A percentile compares a stretch with the other conserved stretches of the same genome.
Evolutionary conservation across 2,113 vertebrate species (phyloP).

Genomic region (Pseudopodoces humilis): DNA sequence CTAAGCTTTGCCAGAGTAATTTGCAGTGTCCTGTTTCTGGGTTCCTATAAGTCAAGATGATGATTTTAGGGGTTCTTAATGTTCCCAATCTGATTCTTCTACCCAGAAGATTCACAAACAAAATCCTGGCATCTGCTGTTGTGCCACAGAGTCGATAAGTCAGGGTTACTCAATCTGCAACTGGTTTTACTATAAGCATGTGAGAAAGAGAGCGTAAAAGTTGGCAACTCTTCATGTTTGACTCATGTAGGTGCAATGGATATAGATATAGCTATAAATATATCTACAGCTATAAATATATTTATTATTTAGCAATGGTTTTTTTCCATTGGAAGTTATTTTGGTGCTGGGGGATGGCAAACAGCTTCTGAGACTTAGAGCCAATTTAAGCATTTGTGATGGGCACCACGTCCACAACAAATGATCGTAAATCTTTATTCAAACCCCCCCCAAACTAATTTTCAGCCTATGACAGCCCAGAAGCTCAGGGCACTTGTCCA

Average conservation of each 20-base stretch:
- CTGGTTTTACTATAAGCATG: background rate
- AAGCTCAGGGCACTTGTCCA: background rate
- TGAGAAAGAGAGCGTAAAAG: background rate
- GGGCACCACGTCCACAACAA: background rate
- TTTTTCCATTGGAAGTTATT: background rate
- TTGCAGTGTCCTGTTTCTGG: background rate
- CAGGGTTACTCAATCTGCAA: background rate
- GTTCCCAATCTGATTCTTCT: background rate
- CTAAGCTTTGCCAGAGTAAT: background rate
- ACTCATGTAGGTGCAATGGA: background rate
- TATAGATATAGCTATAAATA: background rate
- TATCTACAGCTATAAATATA: background rate
- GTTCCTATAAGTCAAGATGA: background rate
- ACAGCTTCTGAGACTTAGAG: background rate
- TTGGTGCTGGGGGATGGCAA: background rate
- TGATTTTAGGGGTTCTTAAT: background rate
- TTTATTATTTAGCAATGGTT: background rate
- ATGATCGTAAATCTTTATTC: background rate
- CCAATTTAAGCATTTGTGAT: background rate
- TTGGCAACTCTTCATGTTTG: background rate
- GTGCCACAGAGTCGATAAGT: background rate
- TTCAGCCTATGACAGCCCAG: background rate
- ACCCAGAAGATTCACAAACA: background rate
- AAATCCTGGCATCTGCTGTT: background rate
- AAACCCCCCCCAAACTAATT: background rate